Evolutionary conservation across 1,140 invertebrate species (phyloP), one percentile per base, ranked within the genome.

Genomic region (Drosophila erecta): DNA sequence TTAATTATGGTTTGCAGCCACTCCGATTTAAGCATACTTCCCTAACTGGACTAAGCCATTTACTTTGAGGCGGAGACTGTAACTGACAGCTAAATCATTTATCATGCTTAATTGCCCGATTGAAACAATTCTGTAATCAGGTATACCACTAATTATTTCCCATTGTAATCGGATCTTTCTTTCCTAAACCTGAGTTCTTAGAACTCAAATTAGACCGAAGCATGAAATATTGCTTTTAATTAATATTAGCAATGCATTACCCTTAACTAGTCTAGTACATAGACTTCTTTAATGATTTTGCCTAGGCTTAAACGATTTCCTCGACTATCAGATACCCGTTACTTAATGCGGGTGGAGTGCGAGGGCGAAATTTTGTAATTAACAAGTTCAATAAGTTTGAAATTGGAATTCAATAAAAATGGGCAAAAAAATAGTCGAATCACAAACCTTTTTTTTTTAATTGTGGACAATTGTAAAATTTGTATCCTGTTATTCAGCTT

Each of bases 81-180:
- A 7, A 43, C n/a, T 50, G 64, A 64, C 64, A 41, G 64, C 44
- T 50, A 50, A 35, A 30, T 62, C 58, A 66, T 66, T 66, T 64
- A 64, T 66, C 59, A 64, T 50, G 64, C 59, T 35, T 60, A 64
- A 60, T 66, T 64, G 64, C 59, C 35, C 47, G 35, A 59, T 24
- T 64, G 40, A 64, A 41, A 5, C 62, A 62, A 24, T 64, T 43
- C 30, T 24, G 30, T 64, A 40, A 40, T 65, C 22, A 37, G 27
- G 24, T 40, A 49, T 11, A 11, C 24, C 12, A 47, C 35, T 66
- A 50, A 66, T 66, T 66, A 66, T 64, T 33, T 50, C 2, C 20
- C 30, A 17, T 35, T 50, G 64, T 49, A 50, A 12, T 41, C 5
- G 22, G 43, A 47, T 47, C 30, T 6, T 27, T 14, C 38, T 41